phyloP scores from a whole-genome alignment of 53 echinoderm and acorn worm species.

The Crossaster papposus region DNA sequence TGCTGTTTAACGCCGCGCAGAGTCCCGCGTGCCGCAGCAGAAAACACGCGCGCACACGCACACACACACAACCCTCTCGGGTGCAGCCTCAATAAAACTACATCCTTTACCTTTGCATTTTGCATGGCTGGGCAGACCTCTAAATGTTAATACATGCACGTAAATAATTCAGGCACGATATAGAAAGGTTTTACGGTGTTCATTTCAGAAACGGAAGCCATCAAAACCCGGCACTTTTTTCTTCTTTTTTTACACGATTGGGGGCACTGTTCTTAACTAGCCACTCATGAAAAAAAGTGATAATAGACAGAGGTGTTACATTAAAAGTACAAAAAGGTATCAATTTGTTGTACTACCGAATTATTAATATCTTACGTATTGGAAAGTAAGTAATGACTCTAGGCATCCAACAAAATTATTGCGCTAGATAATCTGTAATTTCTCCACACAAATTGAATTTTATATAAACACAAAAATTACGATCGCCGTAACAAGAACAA shows the following conservation, averaged over 20 bases:
- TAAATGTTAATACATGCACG: slow-evolving; percentile 44
- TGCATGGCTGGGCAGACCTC: slow-evolving; percentile 21
- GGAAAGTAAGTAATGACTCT: too few species aligned
- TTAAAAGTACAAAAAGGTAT: not conserved
- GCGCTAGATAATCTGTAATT: too few species aligned
- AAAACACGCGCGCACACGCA: not conserved
- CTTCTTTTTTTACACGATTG: not conserved
- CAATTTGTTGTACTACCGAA: not conserved
- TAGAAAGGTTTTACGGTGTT: slow-evolving; percentile 6
- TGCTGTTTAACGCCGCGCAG: not conserved
- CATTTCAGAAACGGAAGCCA: slow-evolving; percentile 32
- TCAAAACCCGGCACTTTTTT: slow-evolving; percentile 24
- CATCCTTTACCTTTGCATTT: slow-evolving; percentile 24
- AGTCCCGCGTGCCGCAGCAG: not conserved
- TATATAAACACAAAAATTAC: too few species aligned
- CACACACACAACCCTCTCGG: slow-evolving; percentile 5
- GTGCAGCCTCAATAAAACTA: slow-evolving; percentile 29
- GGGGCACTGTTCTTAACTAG: not conserved
- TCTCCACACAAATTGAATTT: too few species aligned
- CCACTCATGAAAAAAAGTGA: not conserved
- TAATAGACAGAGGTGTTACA: not conserved
- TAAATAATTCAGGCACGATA: slow-evolving; percentile 35
- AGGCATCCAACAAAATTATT: too few species aligned
- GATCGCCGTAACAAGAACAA: too few species aligned
- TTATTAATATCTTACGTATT: too few species aligned